These are phyloP conservation scores for Argyresthia goedartella DNA, from an alignment of 2,888 invertebrate genomes.

Conservation along the genomic window DNA sequence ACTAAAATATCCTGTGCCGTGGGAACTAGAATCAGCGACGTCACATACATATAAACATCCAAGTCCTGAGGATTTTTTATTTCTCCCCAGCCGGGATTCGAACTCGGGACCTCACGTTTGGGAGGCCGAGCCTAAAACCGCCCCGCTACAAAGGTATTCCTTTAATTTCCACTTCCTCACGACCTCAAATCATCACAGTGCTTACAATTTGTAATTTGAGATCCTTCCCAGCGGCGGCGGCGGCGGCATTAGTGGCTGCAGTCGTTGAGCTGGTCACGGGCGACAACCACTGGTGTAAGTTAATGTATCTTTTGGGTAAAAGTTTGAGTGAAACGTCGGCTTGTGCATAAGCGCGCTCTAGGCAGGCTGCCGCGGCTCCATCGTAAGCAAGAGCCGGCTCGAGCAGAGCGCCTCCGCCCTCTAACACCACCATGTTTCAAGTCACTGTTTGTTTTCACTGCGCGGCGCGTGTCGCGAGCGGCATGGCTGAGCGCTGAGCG, in stretches of 20 bases:
- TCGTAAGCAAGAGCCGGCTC: constrained; percentile 79
- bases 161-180: too few relatives aligned
- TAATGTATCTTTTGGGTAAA: constrained; percentile 91
- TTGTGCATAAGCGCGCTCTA: constrained; percentile 85
- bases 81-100: too few relatives aligned
- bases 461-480: not conserved
- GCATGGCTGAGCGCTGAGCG: constrained; percentile 9
- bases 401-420: constrained; percentile 61
- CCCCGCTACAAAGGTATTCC: too few relatives aligned
- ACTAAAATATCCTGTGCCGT: too few relatives aligned
- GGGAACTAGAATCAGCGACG: too few relatives aligned
- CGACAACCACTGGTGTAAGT: constrained; percentile 91
- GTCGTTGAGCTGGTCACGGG: constrained; percentile 75
- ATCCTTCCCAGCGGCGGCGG: constrained; percentile 77
- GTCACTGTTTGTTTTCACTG: constrained; percentile 8
- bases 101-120: too few relatives aligned
- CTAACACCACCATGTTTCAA: constrained; percentile 59
- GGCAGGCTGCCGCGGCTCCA: constrained; percentile 75
- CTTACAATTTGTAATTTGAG: constrained; percentile 83
- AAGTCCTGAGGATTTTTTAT: too few relatives aligned
- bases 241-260: constrained; percentile 25
- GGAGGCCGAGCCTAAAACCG: too few relatives aligned
- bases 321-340: constrained; percentile 88
- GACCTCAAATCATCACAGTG: not conserved
- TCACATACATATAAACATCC: too few relatives aligned